Evolutionary conservation across 2,888 invertebrate species (phyloP), one percentile per base, ranked within the genome.

Genomic region (Dione juno): DNA sequence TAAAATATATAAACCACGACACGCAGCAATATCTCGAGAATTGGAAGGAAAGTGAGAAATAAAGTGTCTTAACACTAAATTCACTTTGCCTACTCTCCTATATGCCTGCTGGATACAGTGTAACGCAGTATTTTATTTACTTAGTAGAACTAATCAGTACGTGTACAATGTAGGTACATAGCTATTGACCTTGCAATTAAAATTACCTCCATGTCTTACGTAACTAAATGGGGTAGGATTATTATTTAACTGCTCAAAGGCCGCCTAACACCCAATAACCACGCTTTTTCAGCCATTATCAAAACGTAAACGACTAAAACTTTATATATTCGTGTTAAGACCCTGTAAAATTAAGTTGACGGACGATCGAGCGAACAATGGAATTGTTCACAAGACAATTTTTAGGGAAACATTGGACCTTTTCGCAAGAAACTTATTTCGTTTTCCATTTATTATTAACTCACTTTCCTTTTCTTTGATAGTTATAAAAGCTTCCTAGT

Each of bases 301-400:
- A 52, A 53, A 71, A 71, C 54, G 72, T 54, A 66, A 68, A 65
- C 54, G 63, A 59, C 43, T 68, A 63, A 67, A 75, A 73, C 74
- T 77, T 75, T 67, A 72, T 72, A 69, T 66, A 79, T 73, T 76
- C 88, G 87, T 88, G 89, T 81, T 83, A 79, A 81, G 80, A 72
- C 76, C 84, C 83, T 85, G 86, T 88, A 84, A 88, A 87, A 86
- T 86, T 83, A 86, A 82, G 81, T 83, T 82, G 80, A 83, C 82
- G 81, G 80, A 78, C 71, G 67, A 70, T 66, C 70, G 52, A 59
- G 61, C 65, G 69, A 71, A 74, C 65, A 69, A 74, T 69, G 69
- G 66, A 70, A 59, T 67, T 48, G 57, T 35, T 52, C 61, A 63
- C 43, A 45, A 68, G 54, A 45, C 53, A 69, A 64, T 64, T 64